Conservation (phyloP, 2,797 vertebrate genomes). For the Microcaecilia unicolor region DNA sequence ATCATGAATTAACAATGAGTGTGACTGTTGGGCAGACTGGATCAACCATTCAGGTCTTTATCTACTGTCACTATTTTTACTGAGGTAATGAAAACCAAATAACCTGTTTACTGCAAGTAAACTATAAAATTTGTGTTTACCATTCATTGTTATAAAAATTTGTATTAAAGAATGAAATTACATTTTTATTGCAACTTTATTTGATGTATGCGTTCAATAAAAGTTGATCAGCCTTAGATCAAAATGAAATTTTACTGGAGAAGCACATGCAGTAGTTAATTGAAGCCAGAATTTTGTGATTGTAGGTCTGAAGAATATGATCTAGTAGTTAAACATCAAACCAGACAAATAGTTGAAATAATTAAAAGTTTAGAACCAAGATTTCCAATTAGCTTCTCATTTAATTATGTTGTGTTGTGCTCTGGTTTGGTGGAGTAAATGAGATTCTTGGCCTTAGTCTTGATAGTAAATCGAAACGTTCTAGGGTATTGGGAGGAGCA, state of each 20-base stretch:
- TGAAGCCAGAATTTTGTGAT: constrained; percentile 10
- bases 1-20: no score
- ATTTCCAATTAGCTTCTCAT: constrained; percentile 1
- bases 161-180: constrained; percentile 44
- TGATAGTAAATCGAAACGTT: no score
- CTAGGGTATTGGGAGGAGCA: no score
- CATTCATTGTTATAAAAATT: constrained; percentile 27
- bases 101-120: constrained; percentile 36
- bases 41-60: no score
- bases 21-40: no score
- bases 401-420: not conserved
- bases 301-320: constrained; percentile 3
- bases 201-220: constrained; percentile 25
- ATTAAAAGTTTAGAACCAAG: not conserved
- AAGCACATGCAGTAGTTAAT: constrained; percentile 16
- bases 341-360: constrained; percentile 3
- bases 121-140: constrained; percentile 49
- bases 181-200: constrained; percentile 33
- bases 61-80: no score
- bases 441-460: no score
- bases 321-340: constrained; percentile 12
- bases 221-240: constrained; percentile 20
- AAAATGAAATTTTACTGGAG: constrained; percentile 23
- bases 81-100: constrained; percentile 33
- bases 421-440: no score